Percentiles rank a stretch among this genome's conserved stretches.
Conservation (phyloP, 2,797 vertebrate genomes). For the Sylvia borin region DNA sequence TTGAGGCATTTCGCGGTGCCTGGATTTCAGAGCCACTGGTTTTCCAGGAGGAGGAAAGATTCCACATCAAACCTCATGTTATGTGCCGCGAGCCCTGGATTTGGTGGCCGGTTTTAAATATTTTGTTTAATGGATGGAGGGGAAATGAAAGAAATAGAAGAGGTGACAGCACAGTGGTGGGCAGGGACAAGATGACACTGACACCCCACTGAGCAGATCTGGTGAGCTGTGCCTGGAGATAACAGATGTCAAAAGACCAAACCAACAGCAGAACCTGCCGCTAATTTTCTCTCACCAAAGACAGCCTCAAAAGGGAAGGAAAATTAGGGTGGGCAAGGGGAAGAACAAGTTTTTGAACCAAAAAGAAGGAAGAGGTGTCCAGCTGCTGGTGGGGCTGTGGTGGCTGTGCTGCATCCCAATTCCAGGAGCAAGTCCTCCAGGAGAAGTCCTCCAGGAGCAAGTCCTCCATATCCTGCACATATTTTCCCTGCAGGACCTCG, state of each 20-base stretch:
- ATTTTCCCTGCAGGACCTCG: neutral
- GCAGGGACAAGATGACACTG: neutral
- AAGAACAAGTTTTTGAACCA: neutral
- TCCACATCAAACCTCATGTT: neutral
- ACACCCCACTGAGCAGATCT: rapidly evolving
- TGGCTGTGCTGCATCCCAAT: neutral
- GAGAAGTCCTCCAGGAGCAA: rapidly evolving
- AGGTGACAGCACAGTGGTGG: neutral
- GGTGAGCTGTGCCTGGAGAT: neutral
- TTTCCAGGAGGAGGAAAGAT: neutral
- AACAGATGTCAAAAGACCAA: neutral
- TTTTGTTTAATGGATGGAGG: neutral
- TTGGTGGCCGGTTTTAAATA: neutral
- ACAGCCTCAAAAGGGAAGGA: neutral
- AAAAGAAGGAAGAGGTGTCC: neutral
- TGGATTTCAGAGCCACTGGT: neutral
- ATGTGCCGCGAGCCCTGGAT: neutral
- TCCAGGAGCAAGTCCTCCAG: rapidly evolving
- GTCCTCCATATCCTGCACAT: rapidly evolving
- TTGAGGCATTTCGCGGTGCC: rapidly evolving
- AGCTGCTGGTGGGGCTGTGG: neutral
- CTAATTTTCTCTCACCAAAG: neutral
- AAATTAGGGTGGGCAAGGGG: neutral
- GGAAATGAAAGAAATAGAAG: neutral
- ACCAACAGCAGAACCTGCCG: neutral